These are phyloP conservation scores for Oxyura jamaicensis DNA, from an alignment of 2,113 vertebrate species.

Conservation along the genomic window DNA sequence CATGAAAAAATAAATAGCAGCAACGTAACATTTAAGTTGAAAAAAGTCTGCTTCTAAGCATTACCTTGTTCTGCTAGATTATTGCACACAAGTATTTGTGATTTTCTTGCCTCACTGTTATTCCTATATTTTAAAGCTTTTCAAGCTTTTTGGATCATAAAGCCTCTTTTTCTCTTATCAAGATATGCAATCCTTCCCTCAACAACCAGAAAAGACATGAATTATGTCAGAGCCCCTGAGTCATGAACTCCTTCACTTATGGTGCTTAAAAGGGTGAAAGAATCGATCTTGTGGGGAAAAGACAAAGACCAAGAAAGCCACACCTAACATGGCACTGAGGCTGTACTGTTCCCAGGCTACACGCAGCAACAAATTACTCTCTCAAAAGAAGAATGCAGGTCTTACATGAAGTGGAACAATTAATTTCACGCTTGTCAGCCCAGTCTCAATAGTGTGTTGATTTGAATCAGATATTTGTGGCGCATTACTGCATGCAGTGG, in stretches of 20 bases:
- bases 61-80: neutral
- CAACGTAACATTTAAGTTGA: neutral
- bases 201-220: neutral
- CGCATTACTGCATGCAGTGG: slow-evolving; percentile 73
- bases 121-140: neutral
- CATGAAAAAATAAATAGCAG: neutral
- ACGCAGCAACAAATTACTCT: slow-evolving; percentile 88
- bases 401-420: slow-evolving; percentile 97
- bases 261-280: slow-evolving; percentile 10
- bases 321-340: slow-evolving; percentile 48
- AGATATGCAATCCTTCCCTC: neutral
- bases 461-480: slow-evolving; percentile 90
- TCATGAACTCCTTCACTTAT: slow-evolving; percentile 15
- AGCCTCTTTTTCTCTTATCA: neutral
- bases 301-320: slow-evolving; percentile 60
- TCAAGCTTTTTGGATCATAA: neutral
- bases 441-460: slow-evolving; percentile 88
- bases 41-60: neutral
- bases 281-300: slow-evolving; percentile 1
- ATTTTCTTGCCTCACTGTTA: neutral
- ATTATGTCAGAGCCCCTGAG: neutral
- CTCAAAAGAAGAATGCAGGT: slow-evolving; percentile 88
- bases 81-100: neutral
- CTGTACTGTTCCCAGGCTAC: slow-evolving; percentile 69
- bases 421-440: slow-evolving; percentile 98